A percentile compares a stretch with the other conserved stretches of the same genome.
These are phyloP conservation scores for Anableps anableps DNA, from an alignment of 2,797 vertebrate genomes.

Conservation along the genomic window DNA sequence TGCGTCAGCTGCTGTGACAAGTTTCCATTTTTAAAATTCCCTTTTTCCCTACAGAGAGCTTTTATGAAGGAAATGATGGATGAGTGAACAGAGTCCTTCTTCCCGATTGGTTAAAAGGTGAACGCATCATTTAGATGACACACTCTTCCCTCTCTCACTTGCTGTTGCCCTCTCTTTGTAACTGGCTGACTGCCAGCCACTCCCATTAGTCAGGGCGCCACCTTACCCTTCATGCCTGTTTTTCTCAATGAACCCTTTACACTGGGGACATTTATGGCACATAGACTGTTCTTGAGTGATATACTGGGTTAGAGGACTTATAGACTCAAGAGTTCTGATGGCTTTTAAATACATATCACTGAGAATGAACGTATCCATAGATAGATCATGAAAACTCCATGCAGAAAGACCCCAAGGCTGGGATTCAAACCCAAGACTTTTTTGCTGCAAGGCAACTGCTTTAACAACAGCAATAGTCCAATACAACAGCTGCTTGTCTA, in stretches of 20 bases:
- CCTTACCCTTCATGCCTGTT: constrained; percentile 62
- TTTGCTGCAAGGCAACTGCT: too few species aligned
- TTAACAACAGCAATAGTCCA: too few species aligned
- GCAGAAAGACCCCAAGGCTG: not conserved
- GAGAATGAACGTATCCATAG: too few species aligned
- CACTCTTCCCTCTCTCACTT: not conserved
- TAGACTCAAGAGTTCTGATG: not conserved
- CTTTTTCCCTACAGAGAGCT: not conserved
- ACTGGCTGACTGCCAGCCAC: constrained; percentile 71
- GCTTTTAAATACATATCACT: not conserved
- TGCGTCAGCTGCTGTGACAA: not conserved
- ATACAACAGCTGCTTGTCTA: too few species aligned
- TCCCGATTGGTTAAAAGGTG: constrained; percentile 31
- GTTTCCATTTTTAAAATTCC: not conserved
- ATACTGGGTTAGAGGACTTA: not conserved
- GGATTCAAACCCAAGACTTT: not conserved
- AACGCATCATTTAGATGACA: constrained; percentile 40
- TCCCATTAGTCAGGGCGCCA: constrained; percentile 44
- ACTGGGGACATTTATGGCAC: constrained; percentile 45
- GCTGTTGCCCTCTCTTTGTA: constrained; percentile 38
- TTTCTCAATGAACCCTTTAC: constrained; percentile 77
- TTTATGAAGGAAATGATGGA: constrained; percentile 32
- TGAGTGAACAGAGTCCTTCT: constrained; percentile 4
- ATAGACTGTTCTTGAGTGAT: constrained; percentile 10
- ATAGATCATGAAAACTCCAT: too few species aligned